Base-by-base conservation (phyloP, 2,113 vertebrate genomes). In the Hippolais icterina region DNA sequence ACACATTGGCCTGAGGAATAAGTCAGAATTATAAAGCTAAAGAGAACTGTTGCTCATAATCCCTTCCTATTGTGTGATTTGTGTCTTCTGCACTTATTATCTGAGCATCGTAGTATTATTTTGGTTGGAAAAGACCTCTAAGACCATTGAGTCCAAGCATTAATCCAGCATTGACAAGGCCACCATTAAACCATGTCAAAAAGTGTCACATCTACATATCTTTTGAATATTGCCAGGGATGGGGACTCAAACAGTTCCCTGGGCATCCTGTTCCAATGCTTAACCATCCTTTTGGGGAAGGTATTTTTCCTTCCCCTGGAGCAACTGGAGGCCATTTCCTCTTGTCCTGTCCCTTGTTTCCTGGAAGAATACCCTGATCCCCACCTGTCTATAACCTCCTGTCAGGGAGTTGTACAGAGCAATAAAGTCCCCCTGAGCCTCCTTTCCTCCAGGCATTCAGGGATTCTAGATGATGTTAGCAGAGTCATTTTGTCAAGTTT, bases 361-460 rank as follows among this genome's bases (percentile, higher is more conserved):
- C 24, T 29, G 17, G 39, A 54, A 59, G 28, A 20, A 59, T 15
- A 33, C 23, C 15, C 11, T 2, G 5, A 39, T 46, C 13, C 11
- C 15, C 23, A 46, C 28, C 39, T 59, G 9, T 3, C 11, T 14
- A 25, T 24, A 59, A 1, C 24, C 52, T 59, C 29, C 20, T 35
- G 8, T 47, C 52, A 66, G 11, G 33, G 6, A 35, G 10, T 0
- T 65, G 6, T 3, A 22, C 24, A 20, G 27, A 52, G 16, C 13
- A 1, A 1, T 6, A 13, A 70, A 11, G 37, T 22, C 4, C 5
- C 14, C 20, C 19, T 5, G 1, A 66, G 33, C 19, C 23, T 39
- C 41, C 61, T 59, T 8, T 69, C 15, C 50, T 65, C 17, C 72
- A 79, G 24, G 28, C 39, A 63, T 29, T 81, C 54, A 50, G 20